Evolutionary conservation across 2,113 vertebrate species (phyloP), one percentile per base, ranked within the genome.

Genomic region (Tonatia bakeri): DNA sequence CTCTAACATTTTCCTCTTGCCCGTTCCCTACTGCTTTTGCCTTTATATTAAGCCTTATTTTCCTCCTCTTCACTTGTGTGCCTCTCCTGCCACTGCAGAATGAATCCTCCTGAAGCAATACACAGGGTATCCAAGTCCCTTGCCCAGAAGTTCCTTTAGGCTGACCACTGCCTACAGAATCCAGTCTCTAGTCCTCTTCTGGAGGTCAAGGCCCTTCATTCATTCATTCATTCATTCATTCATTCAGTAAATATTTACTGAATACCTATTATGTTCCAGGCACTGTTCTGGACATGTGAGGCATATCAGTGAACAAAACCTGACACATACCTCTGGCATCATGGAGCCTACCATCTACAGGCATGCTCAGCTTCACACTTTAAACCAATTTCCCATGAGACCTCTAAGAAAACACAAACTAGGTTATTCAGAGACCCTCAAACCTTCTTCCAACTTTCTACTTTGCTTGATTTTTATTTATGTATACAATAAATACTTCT

Each of bases 1-100:
- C 5, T 96, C 82, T 96, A 75, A 79, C 20, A 52, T 89, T 83
- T 90, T 9, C 17, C n/a, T 90, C 36, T 10, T 20, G 8, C 67
- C 33, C n/a, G n/a, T 43, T 59, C 7, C 36, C 26, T 65, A 24
- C 31, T 45, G 4, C 50, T 87, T 80, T 26, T 94, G 50, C 15
- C 36, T 14, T 59, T 28, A 36, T 40, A 1, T 43, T 67, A 76
- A 20, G 24, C 38, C 22, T 56, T 47, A 6, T 67, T 19, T 84
- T 77, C 12, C 40, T 96, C 70, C 81, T 54, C n/a, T 26, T 87
- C 31, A 28, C 43, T 65, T 94, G 31, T 40, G 22, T 75, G 38
- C 92, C 56, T 79, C 22, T 81, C 50, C 86, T 86, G 2, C 24
- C 64, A 47, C 45, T 73, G 5, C 26, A 93, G 40, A 69, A 64